Conservation (phyloP, 2,797 vertebrate species). For the Acomys russatus region DNA sequence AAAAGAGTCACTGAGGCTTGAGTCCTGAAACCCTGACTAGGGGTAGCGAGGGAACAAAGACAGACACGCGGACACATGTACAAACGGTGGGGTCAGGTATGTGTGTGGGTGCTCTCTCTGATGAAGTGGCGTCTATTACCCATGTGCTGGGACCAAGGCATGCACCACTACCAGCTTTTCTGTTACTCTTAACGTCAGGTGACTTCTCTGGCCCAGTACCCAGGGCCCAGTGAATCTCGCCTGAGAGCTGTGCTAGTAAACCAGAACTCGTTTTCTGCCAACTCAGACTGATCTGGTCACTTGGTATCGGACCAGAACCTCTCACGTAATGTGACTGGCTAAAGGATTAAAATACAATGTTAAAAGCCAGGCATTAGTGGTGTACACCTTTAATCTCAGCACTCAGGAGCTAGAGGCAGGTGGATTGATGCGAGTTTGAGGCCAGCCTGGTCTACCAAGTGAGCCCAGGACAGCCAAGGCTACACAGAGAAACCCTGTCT, state of each 20-base stretch:
- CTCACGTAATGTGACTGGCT: neutral
- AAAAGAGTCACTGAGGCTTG: neutral
- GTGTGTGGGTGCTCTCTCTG: neutral
- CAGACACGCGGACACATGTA: neutral
- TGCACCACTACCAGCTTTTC: no score
- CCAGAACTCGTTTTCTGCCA: no score
- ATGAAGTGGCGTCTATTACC: neutral
- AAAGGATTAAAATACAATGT: constrained; percentile 62
- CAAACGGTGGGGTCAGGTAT: neutral
- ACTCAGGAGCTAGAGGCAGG: neutral
- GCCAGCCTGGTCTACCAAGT: neutral
- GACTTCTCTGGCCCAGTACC: no score
- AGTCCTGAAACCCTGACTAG: neutral
- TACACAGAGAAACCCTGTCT: neutral
- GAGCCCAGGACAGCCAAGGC: neutral
- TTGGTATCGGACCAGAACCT: no score
- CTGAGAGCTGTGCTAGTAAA: no score
- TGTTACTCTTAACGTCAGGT: no score
- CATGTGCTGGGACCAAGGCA: no score
- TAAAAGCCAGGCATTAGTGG: neutral
- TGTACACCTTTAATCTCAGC: neutral
- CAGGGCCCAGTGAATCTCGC: no score
- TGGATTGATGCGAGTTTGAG: neutral
- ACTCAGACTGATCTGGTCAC: no score
- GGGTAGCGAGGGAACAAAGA: neutral